A percentile compares a stretch with the other conserved stretches of the same genome.
phyloP scores from a whole-genome alignment of 2,797 vertebrate species.

The Syncerus caffer region DNA sequence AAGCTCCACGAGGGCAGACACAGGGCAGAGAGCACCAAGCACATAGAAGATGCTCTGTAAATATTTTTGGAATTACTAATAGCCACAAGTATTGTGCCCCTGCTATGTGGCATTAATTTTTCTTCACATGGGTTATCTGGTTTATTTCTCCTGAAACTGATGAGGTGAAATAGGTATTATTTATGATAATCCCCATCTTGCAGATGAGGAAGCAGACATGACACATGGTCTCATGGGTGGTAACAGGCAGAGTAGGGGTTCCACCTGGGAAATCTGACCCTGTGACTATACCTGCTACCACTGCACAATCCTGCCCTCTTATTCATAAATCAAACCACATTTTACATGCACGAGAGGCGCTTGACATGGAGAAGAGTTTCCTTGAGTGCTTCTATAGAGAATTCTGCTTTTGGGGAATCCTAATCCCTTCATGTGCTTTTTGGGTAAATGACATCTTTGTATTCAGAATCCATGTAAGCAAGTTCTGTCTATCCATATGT shows the following conservation, averaged over 20 bases:
- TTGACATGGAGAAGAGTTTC: not conserved
- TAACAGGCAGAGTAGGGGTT: not conserved
- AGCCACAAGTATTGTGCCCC: rapidly evolving
- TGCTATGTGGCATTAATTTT: rapidly evolving
- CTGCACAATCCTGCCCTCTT: rapidly evolving
- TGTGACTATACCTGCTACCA: rapidly evolving
- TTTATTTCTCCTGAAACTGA: not conserved
- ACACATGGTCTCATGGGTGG: not conserved
- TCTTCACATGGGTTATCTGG: not conserved
- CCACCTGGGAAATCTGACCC: rapidly evolving
- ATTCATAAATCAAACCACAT: not conserved
- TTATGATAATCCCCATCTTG: not conserved
- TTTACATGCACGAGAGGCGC: rapidly evolving
- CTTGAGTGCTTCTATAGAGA: not conserved
- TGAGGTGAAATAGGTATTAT: rapidly evolving
- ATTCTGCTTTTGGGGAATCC: not conserved
- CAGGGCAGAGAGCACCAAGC: not conserved
- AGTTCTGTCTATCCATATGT: not conserved
- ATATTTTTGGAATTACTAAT: not conserved
- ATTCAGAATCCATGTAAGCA: not conserved
- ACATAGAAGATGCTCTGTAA: not conserved
- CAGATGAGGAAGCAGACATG: not conserved
- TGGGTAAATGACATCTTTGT: not conserved
- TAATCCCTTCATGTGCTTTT: rapidly evolving
- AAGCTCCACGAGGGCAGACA: rapidly evolving